These are phyloP conservation scores for Melieria omissa DNA, from an alignment of 2,888 invertebrate species.

Conservation along the genomic window DNA sequence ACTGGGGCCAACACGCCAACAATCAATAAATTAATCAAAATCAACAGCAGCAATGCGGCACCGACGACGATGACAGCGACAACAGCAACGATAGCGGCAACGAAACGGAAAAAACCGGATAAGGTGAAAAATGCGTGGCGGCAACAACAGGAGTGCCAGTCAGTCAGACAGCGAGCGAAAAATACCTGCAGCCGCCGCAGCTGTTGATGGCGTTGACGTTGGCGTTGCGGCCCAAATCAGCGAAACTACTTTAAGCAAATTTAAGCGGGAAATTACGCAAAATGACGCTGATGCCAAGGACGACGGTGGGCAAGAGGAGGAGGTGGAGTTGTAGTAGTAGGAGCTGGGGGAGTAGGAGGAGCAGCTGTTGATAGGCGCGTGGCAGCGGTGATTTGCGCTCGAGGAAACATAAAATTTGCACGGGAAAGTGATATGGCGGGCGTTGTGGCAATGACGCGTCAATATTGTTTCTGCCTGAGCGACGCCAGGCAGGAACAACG, in stretches of 20 bases:
- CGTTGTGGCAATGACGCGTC: not conserved
- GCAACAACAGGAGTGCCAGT: too few relatives aligned
- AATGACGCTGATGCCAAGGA: not conserved
- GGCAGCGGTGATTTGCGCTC: constrained; percentile 4
- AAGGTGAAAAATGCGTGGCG: constrained; percentile 16
- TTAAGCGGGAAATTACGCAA: constrained; percentile 1
- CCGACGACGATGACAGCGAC: constrained; percentile 2
- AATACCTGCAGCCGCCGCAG: not conserved
- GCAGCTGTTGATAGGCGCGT: not conserved
- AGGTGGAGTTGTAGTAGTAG: constrained; percentile 2
- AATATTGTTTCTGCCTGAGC: constrained; percentile 21
- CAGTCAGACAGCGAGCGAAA: too few relatives aligned
- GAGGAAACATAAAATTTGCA: constrained; percentile 23
- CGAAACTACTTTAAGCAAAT: not conserved
- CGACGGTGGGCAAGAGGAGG: constrained; percentile 3
- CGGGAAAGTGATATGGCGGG: constrained; percentile 25
- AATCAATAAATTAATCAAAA: constrained; percentile 64
- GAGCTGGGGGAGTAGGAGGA: not conserved
- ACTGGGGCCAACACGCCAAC: constrained; percentile 53
- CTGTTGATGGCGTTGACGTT: not conserved
- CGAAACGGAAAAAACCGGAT: constrained; percentile 13
- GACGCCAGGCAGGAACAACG: too few relatives aligned
- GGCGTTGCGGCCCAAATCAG: not conserved
- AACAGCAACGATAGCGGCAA: not conserved
- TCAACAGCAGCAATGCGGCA: constrained; percentile 41